Base-by-base conservation (phyloP, 1,140 invertebrate species). In the Aricia agestis region DNA sequence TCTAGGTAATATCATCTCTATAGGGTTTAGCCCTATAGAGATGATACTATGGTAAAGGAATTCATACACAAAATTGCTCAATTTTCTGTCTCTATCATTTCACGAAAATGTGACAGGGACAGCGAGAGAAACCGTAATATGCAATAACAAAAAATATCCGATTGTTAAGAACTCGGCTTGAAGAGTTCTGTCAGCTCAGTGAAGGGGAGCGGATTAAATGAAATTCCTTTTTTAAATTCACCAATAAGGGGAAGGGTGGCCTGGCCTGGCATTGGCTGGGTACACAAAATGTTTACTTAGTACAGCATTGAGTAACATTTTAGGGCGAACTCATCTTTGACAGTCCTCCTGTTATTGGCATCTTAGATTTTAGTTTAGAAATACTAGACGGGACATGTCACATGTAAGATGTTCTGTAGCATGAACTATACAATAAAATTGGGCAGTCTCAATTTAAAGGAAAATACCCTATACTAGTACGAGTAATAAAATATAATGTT, bases 151-250 rank as follows among this genome's bases (percentile, higher is more conserved):
- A 75, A 72, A 70, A 70, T 68, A 68, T 31, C 63, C 74, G 65
- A 75, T 68, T 69, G 74, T 75, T 75, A 68, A 52, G 32, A 66
- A 72, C 68, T 69, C 65, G 71, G 63, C 74, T 73, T 70, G 67
- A 73, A 74, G 72, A 72, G 67, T 67, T 70, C 63, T 74, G 75
- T 74, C 74, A 78, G 78, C 78, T 73, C 81, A 77, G 80, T 72
- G 77, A 84, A 82, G 85, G 87, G 85, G 86, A 89, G 78, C 77
- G 81, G 82, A 88, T 89, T 85, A 86, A 86, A 87, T 89, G 79
- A 83, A 90, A 84, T 89, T 84, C 83, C 82, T 82, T 87, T 89
- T 87, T 87, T 81, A 85, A 88, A 90, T 88, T 87, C 84, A 86
- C 86, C 87, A 87, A 89, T 87, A 78, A 79, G 82, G 84, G 82